Evolutionary conservation across 2,113 vertebrate genomes (phyloP), one percentile per base, ranked within the genome.

Genomic region (Rattus rattus): DNA sequence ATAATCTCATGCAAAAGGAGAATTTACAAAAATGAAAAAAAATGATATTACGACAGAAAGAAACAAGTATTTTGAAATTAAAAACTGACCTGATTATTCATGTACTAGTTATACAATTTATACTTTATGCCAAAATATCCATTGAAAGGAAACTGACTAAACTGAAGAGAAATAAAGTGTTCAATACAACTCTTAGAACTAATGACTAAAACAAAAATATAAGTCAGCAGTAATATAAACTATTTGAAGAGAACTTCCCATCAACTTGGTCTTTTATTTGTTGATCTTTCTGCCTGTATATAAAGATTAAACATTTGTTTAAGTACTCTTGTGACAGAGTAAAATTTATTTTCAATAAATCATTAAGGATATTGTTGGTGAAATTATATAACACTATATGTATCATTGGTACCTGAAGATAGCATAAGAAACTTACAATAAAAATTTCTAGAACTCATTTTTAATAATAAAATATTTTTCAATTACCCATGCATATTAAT

Each of bases 31-130:
- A 39, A 36, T 19, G 22, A 56, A 36, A 28, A 36, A 28, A 43
- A 1, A 9, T 1, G 1, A 7, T 47, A 67, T 52, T 69, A 22
- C 6, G 5, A 36, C 0, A 81, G 26, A 47, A 2, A 20, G 47
- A 87, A 33, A 13, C 28, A 12, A 86, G 12, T 30, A 65, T 36
- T 69, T 43, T 8, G 19, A 43, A 16, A 85, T 67, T 59, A 1
- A 63, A 43, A 63, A 49, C 10, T 4, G 17, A 36, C 17, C 7
- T 47, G 0, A 30, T 65, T 33, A 33, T 49, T 30, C 4, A 16
- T 20, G n/a, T 30, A 47, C 7, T 11, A 47, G 14, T 67, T 8
- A 85, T 26, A 17, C 24, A 16, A 49, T 67, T 30, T 36, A 52
- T 10, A 69, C 1, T 20, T 30, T 49, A 65, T 33, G 11, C 26